These are phyloP conservation scores for Stenodema calcarata DNA, from an alignment of 2,888 invertebrate genomes.

Conservation along the genomic window DNA sequence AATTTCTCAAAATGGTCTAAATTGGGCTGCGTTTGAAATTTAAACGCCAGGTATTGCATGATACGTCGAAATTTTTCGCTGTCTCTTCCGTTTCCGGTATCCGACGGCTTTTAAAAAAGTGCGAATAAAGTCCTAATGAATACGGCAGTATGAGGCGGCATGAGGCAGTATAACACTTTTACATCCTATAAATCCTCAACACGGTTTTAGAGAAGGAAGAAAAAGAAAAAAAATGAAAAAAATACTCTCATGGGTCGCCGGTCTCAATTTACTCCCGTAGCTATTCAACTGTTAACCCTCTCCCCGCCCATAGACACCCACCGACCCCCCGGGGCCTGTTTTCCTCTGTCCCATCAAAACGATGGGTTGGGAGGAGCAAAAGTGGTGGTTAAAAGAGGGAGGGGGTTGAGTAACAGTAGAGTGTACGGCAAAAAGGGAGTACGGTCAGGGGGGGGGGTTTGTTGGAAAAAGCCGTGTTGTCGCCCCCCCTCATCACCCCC, in stretches of 20 bases:
- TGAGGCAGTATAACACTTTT: conserved; percentile 35
- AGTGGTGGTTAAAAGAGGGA: background rate
- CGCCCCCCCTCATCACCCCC: background rate
- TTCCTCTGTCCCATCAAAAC: background rate
- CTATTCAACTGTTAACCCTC: conserved; percentile 29
- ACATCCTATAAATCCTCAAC: conserved; percentile 27
- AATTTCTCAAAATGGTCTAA: too few relatives aligned
- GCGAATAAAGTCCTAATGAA: conserved; percentile 31
- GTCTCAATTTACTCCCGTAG: conserved; percentile 34
- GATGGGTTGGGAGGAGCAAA: background rate
- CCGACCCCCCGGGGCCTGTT: background rate
- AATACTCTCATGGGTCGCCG: conserved; percentile 27
- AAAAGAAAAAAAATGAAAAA: background rate
- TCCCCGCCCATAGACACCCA: background rate
- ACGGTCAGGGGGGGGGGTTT: background rate
- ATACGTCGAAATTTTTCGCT: background rate
- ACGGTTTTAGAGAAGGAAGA: too few relatives aligned
- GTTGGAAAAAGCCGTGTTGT: conserved; percentile 32
- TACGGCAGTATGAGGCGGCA: too few relatives aligned
- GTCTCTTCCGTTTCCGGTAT: background rate
- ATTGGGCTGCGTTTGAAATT: too few relatives aligned
- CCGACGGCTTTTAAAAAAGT: background rate
- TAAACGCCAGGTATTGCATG: too few relatives aligned
- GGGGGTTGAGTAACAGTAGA: background rate
- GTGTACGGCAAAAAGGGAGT: background rate